Percentiles rank a stretch among this genome's conserved stretches.
phyloP scores from a whole-genome alignment of 1,140 invertebrate species.

The Drosophila insularis region DNA sequence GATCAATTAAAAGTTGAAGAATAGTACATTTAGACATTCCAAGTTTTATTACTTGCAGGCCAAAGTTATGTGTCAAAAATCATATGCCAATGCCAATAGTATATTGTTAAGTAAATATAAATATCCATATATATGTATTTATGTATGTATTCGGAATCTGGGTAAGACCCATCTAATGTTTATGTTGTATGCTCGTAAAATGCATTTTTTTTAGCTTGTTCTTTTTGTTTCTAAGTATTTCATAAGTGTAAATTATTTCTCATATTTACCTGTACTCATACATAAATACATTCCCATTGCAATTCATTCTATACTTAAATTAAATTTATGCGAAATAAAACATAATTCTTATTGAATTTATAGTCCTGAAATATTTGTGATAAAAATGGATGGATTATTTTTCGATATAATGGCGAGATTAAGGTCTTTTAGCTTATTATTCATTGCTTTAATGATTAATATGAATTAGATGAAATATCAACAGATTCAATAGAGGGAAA shows the following conservation, averaged over 20 bases:
- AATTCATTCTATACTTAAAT: not conserved
- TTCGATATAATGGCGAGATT: too few relatives aligned
- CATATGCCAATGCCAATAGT: not conserved
- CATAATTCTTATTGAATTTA: too few relatives aligned
- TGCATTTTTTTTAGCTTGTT: not conserved
- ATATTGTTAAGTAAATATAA: not conserved
- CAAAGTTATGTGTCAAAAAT: constrained; percentile 52
- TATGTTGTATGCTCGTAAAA: not conserved
- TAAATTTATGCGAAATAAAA: constrained; percentile 11
- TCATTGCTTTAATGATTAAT: too few relatives aligned
- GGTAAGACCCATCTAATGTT: constrained; percentile 2
- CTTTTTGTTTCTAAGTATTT: not conserved
- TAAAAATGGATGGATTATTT: too few relatives aligned
- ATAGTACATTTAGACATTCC: constrained; percentile 12
- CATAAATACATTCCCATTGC: not conserved
- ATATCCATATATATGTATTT: not conserved
- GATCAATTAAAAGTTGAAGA: constrained; percentile 63
- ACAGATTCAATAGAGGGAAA: too few relatives aligned
- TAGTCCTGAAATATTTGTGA: too few relatives aligned
- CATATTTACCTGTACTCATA: too few relatives aligned
- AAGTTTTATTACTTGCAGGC: constrained; percentile 17
- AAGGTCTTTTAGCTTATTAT: too few relatives aligned
- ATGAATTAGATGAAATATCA: too few relatives aligned
- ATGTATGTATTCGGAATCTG: constrained; percentile 7
- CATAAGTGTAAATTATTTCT: not conserved